phyloP scores from a whole-genome alignment of 1,140 invertebrate species.

The Harpegnathos saltator region DNA sequence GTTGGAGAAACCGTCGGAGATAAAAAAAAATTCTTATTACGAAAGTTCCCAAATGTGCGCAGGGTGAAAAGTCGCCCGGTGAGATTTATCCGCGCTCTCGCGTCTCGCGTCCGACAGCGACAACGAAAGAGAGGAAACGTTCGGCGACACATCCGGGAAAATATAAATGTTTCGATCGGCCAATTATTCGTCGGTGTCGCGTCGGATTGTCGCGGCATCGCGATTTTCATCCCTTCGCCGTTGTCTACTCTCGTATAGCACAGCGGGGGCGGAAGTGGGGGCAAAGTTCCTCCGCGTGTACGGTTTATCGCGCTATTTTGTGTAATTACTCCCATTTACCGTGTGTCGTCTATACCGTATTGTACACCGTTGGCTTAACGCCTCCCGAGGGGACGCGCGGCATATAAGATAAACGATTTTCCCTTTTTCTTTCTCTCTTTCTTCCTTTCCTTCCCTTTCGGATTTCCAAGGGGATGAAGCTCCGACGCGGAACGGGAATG shows the following conservation, averaged over 20 bases:
- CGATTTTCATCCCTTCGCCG: too few species aligned
- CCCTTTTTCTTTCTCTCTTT: neutral
- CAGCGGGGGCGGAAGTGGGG: neutral
- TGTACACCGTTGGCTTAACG: slow-evolving; percentile 42
- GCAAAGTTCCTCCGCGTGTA: neutral
- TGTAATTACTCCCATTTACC: slow-evolving; percentile 52
- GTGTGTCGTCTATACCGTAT: slow-evolving; percentile 21
- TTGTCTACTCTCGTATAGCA: too few species aligned
- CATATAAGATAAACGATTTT: slow-evolving; percentile 46
- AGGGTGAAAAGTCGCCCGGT: neutral
- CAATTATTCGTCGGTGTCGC: slow-evolving; percentile 8
- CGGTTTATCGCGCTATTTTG: slow-evolving; percentile 2
- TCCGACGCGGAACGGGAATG: slow-evolving; percentile 16
- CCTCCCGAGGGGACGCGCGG: neutral
- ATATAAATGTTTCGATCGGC: slow-evolving; percentile 1
- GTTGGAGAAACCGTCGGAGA: slow-evolving; percentile 38
- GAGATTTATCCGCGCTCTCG: slow-evolving; percentile 33
- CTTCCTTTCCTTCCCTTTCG: slow-evolving; percentile 4
- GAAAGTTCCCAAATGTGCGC: slow-evolving; percentile 17
- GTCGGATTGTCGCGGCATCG: too few species aligned
- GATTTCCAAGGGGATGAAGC: neutral
- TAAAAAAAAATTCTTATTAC: slow-evolving; percentile 40
- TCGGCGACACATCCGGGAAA: neutral
- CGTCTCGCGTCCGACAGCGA: too few species aligned
- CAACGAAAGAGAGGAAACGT: neutral